Conservation (phyloP, 2,797 vertebrate genomes). For the Crypturellus tataupa region DNA sequence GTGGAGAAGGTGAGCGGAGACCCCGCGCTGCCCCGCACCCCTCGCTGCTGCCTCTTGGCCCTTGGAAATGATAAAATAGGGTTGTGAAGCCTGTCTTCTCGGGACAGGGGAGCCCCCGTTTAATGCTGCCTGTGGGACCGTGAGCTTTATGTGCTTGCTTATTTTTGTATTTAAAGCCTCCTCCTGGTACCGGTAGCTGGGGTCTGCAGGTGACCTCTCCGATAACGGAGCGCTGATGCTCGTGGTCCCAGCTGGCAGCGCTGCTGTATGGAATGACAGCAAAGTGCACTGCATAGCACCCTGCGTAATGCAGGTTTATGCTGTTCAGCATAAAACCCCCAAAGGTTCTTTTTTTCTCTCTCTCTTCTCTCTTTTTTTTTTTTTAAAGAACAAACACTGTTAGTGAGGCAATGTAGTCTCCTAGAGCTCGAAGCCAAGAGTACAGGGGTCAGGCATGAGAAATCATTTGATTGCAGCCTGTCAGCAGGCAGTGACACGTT, state of each 20-base stretch:
- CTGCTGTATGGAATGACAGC: neutral
- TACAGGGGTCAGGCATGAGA: conserved; percentile 52
- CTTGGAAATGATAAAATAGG: fast-evolving
- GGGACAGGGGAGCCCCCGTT: neutral
- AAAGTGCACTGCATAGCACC: neutral
- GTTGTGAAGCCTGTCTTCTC: neutral
- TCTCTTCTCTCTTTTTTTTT: too few species aligned
- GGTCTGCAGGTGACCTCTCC: neutral
- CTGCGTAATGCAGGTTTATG: neutral
- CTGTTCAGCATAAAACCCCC: fast-evolving
- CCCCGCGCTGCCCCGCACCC: neutral
- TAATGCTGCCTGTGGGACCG: neutral
- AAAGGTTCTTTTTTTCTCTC: too few species aligned
- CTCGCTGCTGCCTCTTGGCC: too few species aligned
- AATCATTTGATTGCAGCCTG: neutral
- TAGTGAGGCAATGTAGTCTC: neutral
- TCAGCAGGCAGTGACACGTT: conserved; percentile 1
- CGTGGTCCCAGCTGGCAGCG: fast-evolving
- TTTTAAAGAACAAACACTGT: conserved; percentile 42
- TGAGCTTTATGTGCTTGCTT: neutral
- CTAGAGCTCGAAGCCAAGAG: neutral
- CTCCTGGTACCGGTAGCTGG: neutral
- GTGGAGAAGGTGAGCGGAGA: conserved; percentile 88
- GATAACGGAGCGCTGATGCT: neutral
- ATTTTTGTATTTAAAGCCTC: neutral